These are phyloP conservation scores for Petrocephalus sullivani DNA, from an alignment of 2,797 vertebrate species.

Conservation along the genomic window DNA sequence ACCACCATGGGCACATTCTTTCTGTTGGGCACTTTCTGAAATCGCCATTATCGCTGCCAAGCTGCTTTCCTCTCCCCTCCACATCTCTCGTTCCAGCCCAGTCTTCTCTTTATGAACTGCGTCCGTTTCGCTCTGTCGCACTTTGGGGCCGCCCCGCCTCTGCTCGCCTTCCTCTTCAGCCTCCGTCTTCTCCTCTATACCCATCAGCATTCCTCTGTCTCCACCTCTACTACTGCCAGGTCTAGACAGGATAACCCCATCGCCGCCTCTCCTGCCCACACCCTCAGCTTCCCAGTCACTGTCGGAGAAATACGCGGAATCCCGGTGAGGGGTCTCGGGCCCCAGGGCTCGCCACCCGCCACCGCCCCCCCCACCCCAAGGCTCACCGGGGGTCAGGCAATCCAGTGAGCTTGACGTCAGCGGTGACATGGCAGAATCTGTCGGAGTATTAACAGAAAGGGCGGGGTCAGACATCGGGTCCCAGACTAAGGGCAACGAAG, in stretches of 20 bases:
- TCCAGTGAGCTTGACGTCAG: slow-evolving; percentile 66
- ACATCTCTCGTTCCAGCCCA: slow-evolving; percentile 21
- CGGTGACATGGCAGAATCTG: slow-evolving; percentile 67
- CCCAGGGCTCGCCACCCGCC: slow-evolving; percentile 69
- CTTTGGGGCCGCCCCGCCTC: slow-evolving; percentile 44
- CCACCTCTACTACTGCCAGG: slow-evolving; percentile 52
- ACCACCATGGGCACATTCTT: slow-evolving; percentile 28
- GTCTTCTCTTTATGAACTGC: slow-evolving; percentile 23
- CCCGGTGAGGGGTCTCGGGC: slow-evolving; percentile 72
- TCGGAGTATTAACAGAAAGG: slow-evolving; percentile 54
- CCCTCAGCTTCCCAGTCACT: slow-evolving; percentile 71
- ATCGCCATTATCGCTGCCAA: slow-evolving; percentile 28
- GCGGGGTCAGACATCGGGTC: slow-evolving; percentile 60
- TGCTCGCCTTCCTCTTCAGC: slow-evolving; percentile 56
- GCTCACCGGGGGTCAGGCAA: slow-evolving; percentile 76
- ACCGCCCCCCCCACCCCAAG: slow-evolving; percentile 57
- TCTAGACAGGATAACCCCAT: slow-evolving; percentile 52
- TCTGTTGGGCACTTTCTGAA: slow-evolving; percentile 36
- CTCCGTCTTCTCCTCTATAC: slow-evolving; percentile 68
- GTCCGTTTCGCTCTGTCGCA: slow-evolving; percentile 25
- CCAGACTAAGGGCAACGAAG: slow-evolving; percentile 49
- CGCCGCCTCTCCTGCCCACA: slow-evolving; percentile 55
- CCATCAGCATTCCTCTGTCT: slow-evolving; percentile 60
- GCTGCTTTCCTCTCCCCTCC: slow-evolving; percentile 25
- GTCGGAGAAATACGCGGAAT: slow-evolving; percentile 83